Evolutionary conservation across 2,797 vertebrate species (phyloP), one percentile per base, ranked within the genome.

Genomic region (Remorina albescens): DNA sequence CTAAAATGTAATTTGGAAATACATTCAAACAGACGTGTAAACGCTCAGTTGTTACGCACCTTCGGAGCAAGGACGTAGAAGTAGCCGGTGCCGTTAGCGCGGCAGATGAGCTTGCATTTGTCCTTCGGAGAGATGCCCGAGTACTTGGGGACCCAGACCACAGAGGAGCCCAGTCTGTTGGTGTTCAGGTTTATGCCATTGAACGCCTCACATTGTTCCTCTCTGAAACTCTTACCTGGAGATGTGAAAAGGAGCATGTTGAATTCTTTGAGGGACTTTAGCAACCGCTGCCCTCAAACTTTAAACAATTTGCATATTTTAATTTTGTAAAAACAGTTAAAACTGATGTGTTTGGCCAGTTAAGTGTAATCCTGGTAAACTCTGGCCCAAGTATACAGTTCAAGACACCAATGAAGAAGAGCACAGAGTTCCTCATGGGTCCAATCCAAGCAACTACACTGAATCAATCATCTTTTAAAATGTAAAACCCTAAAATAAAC

Each of bases 81-180:
- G 92, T 99, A 99, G 8, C 98, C 98, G 0, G 98, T 99, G 81
- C 98, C 98, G 0, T 97, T 99, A 18, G 97, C 98, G 2, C 98
- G 90, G 86, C 98, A 99, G 89, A 98, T 97, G 61, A 99, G 96
- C 76, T 98, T 99, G 92, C 98, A 99, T 74, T 97, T 97, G 84
- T 99, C 98, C 86, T 96, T 96, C 7, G 95, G 94, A 0, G 96
- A 97, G 65, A 99, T 94, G 0, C 98, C 98, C 0, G 98, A 98
- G 81, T 97, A 99, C 78, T 99, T 99, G 66, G 98, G 98, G 44
- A 99, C 96, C 97, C 98, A 99, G 5, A 95, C 95, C 71, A 99
- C 93, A 0, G 96, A 93, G 0, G 96, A 92, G 0, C 95, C 95
- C 66, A 99, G 95, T 44, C 97, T 92, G 91, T 98, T 99, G 71